Conservation (phyloP, 1,140 invertebrate genomes). For the Riptortus pedestris region DNA sequence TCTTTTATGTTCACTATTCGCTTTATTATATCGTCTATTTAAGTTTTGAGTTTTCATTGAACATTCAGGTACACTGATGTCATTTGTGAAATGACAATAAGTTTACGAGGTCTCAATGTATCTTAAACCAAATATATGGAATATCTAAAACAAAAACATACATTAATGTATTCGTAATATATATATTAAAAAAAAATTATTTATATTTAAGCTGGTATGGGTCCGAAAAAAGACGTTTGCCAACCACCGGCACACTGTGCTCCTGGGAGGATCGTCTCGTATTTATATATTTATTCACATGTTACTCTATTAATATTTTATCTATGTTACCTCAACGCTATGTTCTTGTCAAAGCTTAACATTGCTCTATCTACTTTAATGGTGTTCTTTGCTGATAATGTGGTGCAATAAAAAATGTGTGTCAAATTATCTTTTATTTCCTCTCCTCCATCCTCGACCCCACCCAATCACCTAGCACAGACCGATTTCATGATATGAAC, state of each 20-base stretch:
- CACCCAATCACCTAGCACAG: too few relatives aligned
- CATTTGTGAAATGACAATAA: conserved; percentile 28
- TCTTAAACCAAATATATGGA: conserved; percentile 10
- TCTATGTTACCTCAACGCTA: conserved; percentile 10
- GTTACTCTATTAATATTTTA: conserved; percentile 13
- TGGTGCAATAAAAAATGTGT: conserved; percentile 28
- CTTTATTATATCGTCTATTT: conserved; percentile 9
- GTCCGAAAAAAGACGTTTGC: conserved; percentile 28
- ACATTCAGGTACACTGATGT: conserved; percentile 8
- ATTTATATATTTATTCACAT: conserved; percentile 16
- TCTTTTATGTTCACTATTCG: conserved; percentile 4
- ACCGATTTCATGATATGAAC: too few relatives aligned
- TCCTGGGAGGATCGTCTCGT: conserved; percentile 26
- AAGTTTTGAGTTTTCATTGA: conserved; percentile 18
- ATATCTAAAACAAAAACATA: conserved; percentile 21
- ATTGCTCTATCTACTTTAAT: conserved; percentile 24
- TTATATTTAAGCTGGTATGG: conserved; percentile 28
- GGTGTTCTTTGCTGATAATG: conserved; percentile 29
- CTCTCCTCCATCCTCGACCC: conserved; percentile 3
- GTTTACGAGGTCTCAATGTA: conserved; percentile 14
- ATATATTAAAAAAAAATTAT: conserved; percentile 8
- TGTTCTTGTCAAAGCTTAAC: conserved; percentile 25
- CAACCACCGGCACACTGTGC: conserved; percentile 21
- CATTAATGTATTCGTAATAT: conserved; percentile 21
- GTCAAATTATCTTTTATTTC: conserved; percentile 26